phyloP scores from a whole-genome alignment of 2,888 invertebrate species.

The Philereme transversata region DNA sequence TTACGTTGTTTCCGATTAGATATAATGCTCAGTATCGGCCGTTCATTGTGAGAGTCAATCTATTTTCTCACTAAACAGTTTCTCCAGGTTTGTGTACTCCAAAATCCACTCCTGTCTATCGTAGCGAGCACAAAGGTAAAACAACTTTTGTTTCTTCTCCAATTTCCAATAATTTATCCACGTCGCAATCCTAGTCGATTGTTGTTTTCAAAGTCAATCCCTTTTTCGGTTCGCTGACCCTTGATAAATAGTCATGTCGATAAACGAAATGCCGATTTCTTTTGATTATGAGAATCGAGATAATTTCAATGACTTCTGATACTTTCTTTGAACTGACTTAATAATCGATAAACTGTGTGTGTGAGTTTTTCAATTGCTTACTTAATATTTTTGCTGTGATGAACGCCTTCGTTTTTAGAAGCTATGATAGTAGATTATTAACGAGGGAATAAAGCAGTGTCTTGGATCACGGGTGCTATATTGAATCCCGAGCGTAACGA shows the following conservation, averaged over 20 bases:
- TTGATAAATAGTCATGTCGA: slow-evolving; percentile 25
- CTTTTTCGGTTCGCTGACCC: slow-evolving; percentile 29
- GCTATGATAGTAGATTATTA: no score
- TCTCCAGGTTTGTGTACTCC: neutral
- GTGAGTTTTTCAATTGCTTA: no score
- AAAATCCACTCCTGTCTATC: neutral
- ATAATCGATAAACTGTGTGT: no score
- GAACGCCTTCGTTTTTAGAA: no score
- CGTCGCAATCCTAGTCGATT: slow-evolving; percentile 26
- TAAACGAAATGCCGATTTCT: slow-evolving; percentile 18
- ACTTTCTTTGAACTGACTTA: no score
- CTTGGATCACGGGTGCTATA: no score
- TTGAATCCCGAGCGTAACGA: no score
- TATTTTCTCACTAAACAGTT: neutral
- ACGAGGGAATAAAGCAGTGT: no score
- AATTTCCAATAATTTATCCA: slow-evolving; percentile 26
- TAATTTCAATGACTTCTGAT: neutral
- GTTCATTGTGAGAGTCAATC: no score
- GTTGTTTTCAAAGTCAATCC: slow-evolving; percentile 34
- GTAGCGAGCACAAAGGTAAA: slow-evolving; percentile 14
- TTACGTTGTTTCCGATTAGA: no score
- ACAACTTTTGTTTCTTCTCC: slow-evolving; percentile 7
- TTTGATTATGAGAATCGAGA: slow-evolving; percentile 20
- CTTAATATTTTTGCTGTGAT: no score
- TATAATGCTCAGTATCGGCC: no score